phyloP scores from a whole-genome alignment of 2,888 invertebrate genomes.

The Odontocerum albicorne region DNA sequence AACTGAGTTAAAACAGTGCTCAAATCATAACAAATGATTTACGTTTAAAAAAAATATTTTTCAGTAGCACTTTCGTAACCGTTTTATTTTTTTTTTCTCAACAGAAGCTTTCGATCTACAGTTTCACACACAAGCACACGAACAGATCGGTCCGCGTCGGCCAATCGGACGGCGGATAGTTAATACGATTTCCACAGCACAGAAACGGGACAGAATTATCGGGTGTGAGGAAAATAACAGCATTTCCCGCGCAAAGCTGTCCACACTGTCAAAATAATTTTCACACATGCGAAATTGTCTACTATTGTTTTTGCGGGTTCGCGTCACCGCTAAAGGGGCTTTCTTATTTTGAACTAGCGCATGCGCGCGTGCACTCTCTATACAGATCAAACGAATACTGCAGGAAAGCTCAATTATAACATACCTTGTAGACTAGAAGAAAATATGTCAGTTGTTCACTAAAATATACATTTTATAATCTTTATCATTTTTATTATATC shows the following conservation, averaged over 20 bases:
- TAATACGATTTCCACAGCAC: slow-evolving; percentile 13
- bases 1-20: no score
- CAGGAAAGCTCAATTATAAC: slow-evolving; percentile 1
- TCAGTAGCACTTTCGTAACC: slow-evolving; percentile 1
- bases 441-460: background rate
- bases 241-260: slow-evolving; percentile 22
- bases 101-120: slow-evolving; percentile 16
- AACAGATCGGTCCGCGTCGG: slow-evolving; percentile 8
- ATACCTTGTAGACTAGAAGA: background rate
- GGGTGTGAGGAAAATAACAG: background rate
- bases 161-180: slow-evolving; percentile 13
- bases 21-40: no score
- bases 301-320: slow-evolving; percentile 11
- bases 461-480: background rate
- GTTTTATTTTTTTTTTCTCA: slow-evolving; percentile 6
- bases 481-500: background rate
- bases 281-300: slow-evolving; percentile 9
- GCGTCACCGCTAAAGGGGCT: slow-evolving; percentile 9
- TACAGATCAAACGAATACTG: slow-evolving; percentile 14
- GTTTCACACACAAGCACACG: slow-evolving; percentile 11
- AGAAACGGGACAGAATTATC: background rate
- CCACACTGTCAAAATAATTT: slow-evolving; percentile 16
- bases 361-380: slow-evolving; percentile 14
- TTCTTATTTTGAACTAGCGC: slow-evolving; percentile 13
- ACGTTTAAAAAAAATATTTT: background rate